Base-by-base conservation (phyloP, 2,888 invertebrate genomes). In the Sabellastarte sp. region DNA sequence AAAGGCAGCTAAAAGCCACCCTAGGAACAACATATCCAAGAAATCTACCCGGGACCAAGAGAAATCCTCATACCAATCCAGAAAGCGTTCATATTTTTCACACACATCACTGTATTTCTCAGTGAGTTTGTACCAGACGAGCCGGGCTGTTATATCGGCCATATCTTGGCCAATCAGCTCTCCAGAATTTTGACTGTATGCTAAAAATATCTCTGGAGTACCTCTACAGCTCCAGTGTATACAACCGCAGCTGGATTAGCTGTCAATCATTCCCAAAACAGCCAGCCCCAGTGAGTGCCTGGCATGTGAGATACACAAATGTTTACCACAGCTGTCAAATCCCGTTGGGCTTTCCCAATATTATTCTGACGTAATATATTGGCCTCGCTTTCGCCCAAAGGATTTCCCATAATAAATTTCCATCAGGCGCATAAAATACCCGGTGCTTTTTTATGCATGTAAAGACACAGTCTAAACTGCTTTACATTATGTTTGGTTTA, bases 71-170 rank as follows among this genome's bases (percentile, higher is more conserved):
- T 79, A 79, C 79, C 78, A 78, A 63, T 73, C 75, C 61, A 75
- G 66, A 64, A 75, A 70, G 63, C 68, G 71, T 57, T 73, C 74
- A 62, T 74, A 76, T 56, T 73, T 71, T 61, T 77, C 77, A 74
- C 77, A 79, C 79, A 80, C 78, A 73, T 80, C 80, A 73, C 69
- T 72, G 65, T 74, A 75, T 64, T 73, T 77, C 77, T 82, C 82
- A 66, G 77, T 76, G 32, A 83, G 75, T 69, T 75, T 72, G 74
- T 81, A 82, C 80, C 82, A 80, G 72, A 81, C 74, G 73, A 83
- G 76, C 71, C 73, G 72, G 61, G 75, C 69, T 62, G 81, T 82
- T 72, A 82, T 77, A 78, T 82, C 80, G 68, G 80, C 82, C 81
- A 82, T 82, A 2, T 10, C 62, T 20, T 29, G 28, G 53, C 67